These are phyloP conservation scores for Apistogramma diplotaenia DNA, from an alignment of 2,113 vertebrate species.

Conservation along the genomic window DNA sequence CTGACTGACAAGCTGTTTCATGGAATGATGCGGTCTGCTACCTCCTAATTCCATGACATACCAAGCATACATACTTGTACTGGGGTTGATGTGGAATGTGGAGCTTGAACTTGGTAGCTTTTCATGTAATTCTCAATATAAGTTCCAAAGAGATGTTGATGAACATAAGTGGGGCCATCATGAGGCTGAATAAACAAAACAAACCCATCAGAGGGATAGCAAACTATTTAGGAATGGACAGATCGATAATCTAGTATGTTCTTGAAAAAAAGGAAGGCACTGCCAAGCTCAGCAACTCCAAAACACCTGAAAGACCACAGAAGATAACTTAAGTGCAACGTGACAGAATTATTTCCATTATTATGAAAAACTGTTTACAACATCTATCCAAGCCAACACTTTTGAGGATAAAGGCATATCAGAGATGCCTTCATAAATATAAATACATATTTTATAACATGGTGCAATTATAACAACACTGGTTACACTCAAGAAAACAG, in stretches of 20 bases:
- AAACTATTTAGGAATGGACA: not conserved
- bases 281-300: not conserved
- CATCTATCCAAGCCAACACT: not conserved
- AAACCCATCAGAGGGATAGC: not conserved
- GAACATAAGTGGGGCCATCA: accelerated
- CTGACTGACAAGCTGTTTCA: not conserved
- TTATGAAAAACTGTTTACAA: not conserved
- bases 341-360: not conserved
- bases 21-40: not conserved
- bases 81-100: not conserved
- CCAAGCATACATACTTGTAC: not conserved
- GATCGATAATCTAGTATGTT: not conserved
- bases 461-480: not conserved
- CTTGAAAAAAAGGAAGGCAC: not conserved
- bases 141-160: not conserved
- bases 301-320: not conserved
- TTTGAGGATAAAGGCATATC: not conserved
- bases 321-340: not conserved
- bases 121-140: not conserved
- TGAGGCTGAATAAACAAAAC: not conserved
- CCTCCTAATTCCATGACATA: not conserved
- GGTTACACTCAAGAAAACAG: not conserved
- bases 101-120: not conserved
- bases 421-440: not conserved
- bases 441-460: not conserved